Conservation (phyloP, 1,140 invertebrate species). For the Steinernema feltiae region DNA sequence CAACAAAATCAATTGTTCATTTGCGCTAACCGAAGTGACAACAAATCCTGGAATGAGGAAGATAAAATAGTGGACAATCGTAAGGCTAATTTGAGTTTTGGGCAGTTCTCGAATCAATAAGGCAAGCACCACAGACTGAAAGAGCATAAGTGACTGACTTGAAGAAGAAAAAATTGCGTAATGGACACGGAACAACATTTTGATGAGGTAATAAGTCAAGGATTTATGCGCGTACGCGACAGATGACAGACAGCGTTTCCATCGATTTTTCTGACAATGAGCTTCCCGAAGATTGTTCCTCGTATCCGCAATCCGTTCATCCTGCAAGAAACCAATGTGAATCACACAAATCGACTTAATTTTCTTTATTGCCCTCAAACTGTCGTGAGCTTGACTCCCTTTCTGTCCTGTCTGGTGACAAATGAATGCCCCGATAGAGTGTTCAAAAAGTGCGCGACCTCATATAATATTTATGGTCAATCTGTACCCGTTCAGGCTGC, state of each 20-base stretch:
- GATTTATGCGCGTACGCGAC: not conserved
- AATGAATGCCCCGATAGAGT: not conserved
- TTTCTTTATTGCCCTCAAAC: no score
- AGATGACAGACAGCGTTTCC: no score
- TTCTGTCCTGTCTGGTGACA: not conserved
- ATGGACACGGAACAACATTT: not conserved
- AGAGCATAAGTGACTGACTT: not conserved
- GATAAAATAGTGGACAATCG: not conserved
- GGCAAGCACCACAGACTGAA: not conserved
- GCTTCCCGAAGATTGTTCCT: no score
- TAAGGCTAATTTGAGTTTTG: constrained; percentile 6
- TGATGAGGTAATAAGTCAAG: not conserved
- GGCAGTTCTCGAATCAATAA: constrained; percentile 8
- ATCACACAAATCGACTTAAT: no score
- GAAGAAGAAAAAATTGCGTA: not conserved
- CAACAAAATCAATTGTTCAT: not conserved
- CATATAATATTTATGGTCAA: constrained; percentile 12
- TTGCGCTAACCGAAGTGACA: not conserved
- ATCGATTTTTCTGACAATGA: no score
- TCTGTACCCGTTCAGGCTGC: not conserved
- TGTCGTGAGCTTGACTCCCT: no score
- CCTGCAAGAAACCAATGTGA: no score
- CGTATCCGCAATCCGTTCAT: no score
- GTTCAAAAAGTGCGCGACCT: not conserved
- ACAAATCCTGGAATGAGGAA: not conserved